phyloP scores from a whole-genome alignment of 2,888 invertebrate genomes.

The Phanerotoma sp. region DNA sequence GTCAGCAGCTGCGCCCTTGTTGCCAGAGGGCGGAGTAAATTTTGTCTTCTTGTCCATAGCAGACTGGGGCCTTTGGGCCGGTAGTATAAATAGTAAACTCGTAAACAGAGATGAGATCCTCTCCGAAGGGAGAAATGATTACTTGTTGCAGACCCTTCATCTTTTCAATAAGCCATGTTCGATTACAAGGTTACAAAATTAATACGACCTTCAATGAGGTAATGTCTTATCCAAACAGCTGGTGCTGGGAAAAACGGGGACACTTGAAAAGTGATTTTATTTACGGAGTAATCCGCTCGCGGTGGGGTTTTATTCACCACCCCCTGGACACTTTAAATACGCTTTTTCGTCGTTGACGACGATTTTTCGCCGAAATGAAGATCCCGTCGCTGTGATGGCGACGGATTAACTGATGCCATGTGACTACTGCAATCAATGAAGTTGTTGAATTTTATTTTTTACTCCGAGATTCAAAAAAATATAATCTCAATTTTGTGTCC shows the following conservation, averaged over 20 bases:
- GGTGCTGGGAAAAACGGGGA: not conserved
- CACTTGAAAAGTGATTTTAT: not conserved
- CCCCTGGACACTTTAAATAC: conserved; percentile 60
- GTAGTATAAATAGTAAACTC: conserved; percentile 57
- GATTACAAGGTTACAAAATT: conserved; percentile 50
- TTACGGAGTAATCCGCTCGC: conserved; percentile 31
- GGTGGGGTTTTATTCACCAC: conserved; percentile 41
- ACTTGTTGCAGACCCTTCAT: conserved; percentile 73
- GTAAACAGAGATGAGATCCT: conserved; percentile 60
- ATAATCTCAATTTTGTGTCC: too few relatives aligned
- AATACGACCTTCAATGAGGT: conserved; percentile 43
- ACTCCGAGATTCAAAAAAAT: too few relatives aligned
- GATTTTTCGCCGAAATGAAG: conserved; percentile 54
- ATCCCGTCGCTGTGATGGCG: conserved; percentile 72
- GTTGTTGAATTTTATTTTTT: too few relatives aligned
- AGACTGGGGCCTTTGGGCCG: conserved; percentile 35
- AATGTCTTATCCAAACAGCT: conserved; percentile 17
- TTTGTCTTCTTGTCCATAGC: conserved; percentile 78
- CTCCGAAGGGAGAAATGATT: conserved; percentile 74
- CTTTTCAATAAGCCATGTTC: conserved; percentile 80
- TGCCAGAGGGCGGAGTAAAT: conserved; percentile 68
- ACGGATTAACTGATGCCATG: too few relatives aligned
- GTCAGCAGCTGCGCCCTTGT: conserved; percentile 69
- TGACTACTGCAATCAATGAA: too few relatives aligned
- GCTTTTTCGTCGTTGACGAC: conserved; percentile 66